Base-by-base conservation (phyloP, 2,797 vertebrate genomes). In the Etheostoma perlongum region DNA sequence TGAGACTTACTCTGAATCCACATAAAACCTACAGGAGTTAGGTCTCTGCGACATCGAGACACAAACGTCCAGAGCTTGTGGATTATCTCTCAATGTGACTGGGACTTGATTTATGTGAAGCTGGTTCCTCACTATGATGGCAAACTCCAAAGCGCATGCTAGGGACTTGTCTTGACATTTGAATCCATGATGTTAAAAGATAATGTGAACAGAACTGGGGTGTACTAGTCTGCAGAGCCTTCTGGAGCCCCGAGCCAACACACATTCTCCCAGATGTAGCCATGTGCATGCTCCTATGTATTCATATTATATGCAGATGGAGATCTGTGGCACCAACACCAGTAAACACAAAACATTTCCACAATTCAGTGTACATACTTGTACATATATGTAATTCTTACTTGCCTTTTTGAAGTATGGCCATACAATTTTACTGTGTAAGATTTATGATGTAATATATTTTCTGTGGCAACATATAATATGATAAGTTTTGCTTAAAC, bases 361-460 rank as follows among this genome's bases (percentile, higher is more conserved):
- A 40, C 30, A 52, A 76, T 62, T 65, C 16, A 36, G 4, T 92
- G 92, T 92, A 93, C 77, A 94, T 93, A 91, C 64, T 74, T 95
- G 91, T 94, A 92, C 82, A 94, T 90, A 91, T 82, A 80, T 80
- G 54, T 77, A 83, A 85, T 85, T 76, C 74, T 49, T 73, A 85
- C 78, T 68, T 82, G 74, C 67, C 73, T 87, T 90, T 75, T 78
- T 79, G 63, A 89, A 86, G 78, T 85, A 77, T 76, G 75, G 68
- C 72, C 72, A 79, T 86, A 92, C 86, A 89, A 73, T 83, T 70
- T 81, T 93, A 94, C 88, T 91, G 88, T 93, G 92, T 84, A 93
- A 92, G 96, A 96, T 96, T 96, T 90, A 96, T 96, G 95, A 93
- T 97, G 96, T 97, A 97, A 97, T 95, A 96, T 97, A 96, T 94